These are phyloP conservation scores for Machimus rusticus DNA, from an alignment of 2,888 invertebrate genomes.

Conservation along the genomic window DNA sequence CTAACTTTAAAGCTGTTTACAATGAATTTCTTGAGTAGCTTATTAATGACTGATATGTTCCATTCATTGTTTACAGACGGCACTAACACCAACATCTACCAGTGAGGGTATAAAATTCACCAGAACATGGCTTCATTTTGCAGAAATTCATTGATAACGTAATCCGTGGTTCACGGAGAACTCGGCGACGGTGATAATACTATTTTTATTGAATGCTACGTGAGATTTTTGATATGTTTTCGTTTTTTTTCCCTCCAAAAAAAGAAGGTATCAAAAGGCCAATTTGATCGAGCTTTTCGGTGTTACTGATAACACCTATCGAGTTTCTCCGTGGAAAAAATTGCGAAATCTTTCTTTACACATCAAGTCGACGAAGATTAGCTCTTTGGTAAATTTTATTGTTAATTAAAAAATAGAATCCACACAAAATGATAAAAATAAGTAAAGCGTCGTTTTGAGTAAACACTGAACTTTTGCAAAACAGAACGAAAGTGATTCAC, in stretches of 20 bases:
- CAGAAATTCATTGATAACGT: background rate
- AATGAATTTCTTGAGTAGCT: background rate
- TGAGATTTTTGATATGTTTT: background rate
- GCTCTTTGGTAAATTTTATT: background rate
- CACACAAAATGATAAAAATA: background rate
- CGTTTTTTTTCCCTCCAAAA: background rate
- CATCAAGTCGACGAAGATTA: background rate
- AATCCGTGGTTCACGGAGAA: background rate
- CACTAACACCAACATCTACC: background rate
- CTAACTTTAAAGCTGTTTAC: background rate
- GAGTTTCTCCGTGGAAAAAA: background rate
- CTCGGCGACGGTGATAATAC: background rate
- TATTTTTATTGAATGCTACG: background rate
- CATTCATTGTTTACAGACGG: background rate
- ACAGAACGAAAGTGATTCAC: background rate
- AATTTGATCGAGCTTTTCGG: background rate
- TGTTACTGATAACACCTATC: background rate
- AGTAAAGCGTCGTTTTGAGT: background rate
- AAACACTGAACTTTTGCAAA: background rate
- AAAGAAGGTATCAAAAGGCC: background rate
- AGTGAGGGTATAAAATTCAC: background rate
- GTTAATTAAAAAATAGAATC: background rate
- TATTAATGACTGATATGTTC: background rate
- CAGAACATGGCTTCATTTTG: background rate
- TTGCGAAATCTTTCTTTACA: background rate